These are phyloP conservation scores for Morpho helenor DNA, from an alignment of 2,888 invertebrate species.

Conservation along the genomic window DNA sequence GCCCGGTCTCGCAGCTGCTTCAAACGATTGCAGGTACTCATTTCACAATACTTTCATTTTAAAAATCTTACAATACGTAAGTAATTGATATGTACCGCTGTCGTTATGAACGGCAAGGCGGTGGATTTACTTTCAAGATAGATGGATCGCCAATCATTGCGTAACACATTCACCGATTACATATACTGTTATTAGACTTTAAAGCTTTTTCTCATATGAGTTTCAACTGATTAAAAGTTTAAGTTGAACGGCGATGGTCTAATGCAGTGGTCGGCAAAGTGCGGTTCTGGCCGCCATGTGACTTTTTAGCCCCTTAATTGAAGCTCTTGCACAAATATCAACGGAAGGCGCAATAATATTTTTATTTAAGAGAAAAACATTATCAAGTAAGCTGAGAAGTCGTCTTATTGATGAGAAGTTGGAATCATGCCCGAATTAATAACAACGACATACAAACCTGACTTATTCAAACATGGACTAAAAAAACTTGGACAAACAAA, in stretches of 20 bases:
- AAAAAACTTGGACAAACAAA: too few relatives aligned
- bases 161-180: conserved; percentile 49
- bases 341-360: too few relatives aligned
- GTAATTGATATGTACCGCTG: conserved; percentile 23
- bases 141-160: conserved; percentile 43
- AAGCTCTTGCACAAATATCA: too few relatives aligned
- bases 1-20: background rate
- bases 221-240: background rate
- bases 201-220: conserved; percentile 3
- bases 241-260: background rate
- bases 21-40: conserved; percentile 5
- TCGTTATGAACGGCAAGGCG: conserved; percentile 21
- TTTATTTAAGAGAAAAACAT: too few relatives aligned
- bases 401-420: too few relatives aligned
- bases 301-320: too few relatives aligned
- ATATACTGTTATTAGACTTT: conserved; percentile 7
- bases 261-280: too few relatives aligned
- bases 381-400: too few relatives aligned
- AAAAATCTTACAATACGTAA: conserved; percentile 11
- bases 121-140: conserved; percentile 16
- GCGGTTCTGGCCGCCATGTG: too few relatives aligned
- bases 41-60: conserved; percentile 12
- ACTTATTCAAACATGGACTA: too few relatives aligned
- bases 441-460: too few relatives aligned
- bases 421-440: too few relatives aligned